Percentiles rank a stretch among this genome's conserved stretches.
Evolutionary conservation across 1,140 invertebrate species (phyloP).

Genomic region (Metopolophium dirhodum): DNA sequence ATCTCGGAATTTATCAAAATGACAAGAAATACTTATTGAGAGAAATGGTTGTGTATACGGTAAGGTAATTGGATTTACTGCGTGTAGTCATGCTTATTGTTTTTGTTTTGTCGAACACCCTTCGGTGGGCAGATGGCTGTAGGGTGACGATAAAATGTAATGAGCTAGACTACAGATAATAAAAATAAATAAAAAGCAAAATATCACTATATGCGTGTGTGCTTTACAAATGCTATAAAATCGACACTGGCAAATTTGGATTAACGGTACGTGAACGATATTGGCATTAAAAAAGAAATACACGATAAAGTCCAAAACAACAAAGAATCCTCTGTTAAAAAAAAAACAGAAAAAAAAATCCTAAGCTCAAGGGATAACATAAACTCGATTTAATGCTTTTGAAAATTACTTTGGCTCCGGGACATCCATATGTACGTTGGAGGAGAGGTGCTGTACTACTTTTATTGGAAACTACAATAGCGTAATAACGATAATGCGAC

Average conservation of each 20-base stretch:
- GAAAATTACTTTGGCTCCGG: not conserved
- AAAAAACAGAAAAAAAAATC: not conserved
- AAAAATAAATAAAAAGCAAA: constrained; percentile 33
- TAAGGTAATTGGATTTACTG: constrained; percentile 36
- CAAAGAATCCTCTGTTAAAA: not conserved
- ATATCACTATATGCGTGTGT: not conserved
- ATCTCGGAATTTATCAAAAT: not conserved
- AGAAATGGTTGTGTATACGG: not conserved
- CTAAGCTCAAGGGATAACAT: not conserved
- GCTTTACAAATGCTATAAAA: constrained; percentile 2
- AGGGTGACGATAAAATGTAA: constrained; percentile 34
- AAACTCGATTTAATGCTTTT: constrained; percentile 24
- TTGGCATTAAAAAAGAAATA: constrained; percentile 9
- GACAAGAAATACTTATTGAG: constrained; percentile 15
- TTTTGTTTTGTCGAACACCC: not conserved
- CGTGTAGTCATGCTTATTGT: constrained; percentile 10
- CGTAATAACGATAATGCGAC: not conserved
- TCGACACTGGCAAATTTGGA: constrained; percentile 17
- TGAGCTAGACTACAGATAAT: constrained; percentile 31
- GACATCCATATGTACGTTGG: not conserved
- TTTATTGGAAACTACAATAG: not conserved
- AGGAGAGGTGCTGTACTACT: not conserved
- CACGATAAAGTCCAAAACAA: constrained; percentile 13
- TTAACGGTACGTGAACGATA: not conserved
- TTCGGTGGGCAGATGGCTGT: not conserved